Conservation (phyloP, 2,888 invertebrate species). For the Ophioninae sp. region DNA sequence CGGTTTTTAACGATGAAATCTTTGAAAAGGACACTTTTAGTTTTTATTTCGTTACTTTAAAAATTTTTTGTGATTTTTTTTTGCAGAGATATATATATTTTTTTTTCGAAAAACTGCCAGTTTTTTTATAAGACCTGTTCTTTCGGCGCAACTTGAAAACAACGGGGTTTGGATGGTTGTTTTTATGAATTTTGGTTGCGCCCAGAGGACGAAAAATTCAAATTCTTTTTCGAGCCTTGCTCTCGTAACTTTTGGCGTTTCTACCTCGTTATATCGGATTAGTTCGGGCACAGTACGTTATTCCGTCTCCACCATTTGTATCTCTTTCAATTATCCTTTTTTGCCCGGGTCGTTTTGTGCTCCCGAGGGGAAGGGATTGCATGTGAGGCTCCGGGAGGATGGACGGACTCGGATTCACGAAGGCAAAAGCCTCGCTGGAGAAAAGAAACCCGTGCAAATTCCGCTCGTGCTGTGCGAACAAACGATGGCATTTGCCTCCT, state of each 20-base stretch:
- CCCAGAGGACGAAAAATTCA: too few relatives aligned
- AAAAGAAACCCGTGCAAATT: slow-evolving; percentile 56
- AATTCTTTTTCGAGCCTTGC: neutral
- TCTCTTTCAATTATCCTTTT: slow-evolving; percentile 41
- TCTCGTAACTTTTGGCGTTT: slow-evolving; percentile 13
- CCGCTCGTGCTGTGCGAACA: slow-evolving; percentile 61
- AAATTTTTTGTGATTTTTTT: too few relatives aligned
- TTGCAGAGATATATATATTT: too few relatives aligned
- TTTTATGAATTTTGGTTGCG: too few relatives aligned
- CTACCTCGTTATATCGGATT: slow-evolving; percentile 44
- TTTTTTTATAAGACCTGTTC: too few relatives aligned
- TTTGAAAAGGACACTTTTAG: too few relatives aligned
- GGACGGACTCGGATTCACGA: slow-evolving; percentile 38
- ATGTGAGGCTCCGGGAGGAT: slow-evolving; percentile 33
- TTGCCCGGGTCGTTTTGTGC: slow-evolving; percentile 28
- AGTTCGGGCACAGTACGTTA: slow-evolving; percentile 31
- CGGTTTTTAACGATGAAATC: too few relatives aligned
- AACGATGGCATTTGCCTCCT: slow-evolving; percentile 62
- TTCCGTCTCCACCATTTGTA: slow-evolving; percentile 35
- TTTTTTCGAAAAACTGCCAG: too few relatives aligned
- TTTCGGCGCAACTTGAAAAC: too few relatives aligned
- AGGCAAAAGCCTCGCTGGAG: slow-evolving; percentile 43
- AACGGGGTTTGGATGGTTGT: too few relatives aligned
- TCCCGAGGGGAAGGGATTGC: slow-evolving; percentile 38
- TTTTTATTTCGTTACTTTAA: too few relatives aligned